Base-by-base conservation (phyloP, 2,113 vertebrate species). In the Montifringilla adamsi region DNA sequence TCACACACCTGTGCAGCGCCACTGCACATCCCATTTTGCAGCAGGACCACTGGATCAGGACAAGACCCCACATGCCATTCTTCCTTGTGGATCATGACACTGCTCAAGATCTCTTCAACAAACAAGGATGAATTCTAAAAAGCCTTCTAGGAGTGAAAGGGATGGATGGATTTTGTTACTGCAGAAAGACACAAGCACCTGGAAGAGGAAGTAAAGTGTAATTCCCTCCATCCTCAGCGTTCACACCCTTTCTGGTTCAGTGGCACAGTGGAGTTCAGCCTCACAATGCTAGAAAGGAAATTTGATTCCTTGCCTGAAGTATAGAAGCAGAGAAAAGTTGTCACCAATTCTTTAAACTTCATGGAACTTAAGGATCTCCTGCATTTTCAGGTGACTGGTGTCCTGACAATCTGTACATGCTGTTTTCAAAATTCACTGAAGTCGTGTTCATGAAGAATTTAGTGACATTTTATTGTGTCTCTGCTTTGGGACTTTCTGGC, bases 1-100 rank as follows among this genome's bases (percentile, higher is more conserved):
- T 3, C 52, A 6, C 33, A 10, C 18, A 2, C 3, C 2, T 4
- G 0, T 7, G 55, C 35, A 9, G 31, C 4, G 44, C 6, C 17
- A 2, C 13, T 7, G 2, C 1, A 2, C 7, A 1, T 7, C 18
- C 5, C 26, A 0, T 2, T 20, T 14, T 1, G 0, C 44, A 64
- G 49, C 53, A 4, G 87, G 59, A 59, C 5, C 39, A 0, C 0
- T 41, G 63, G 10, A 8, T 14, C 15, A 0, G 10, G 63, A 44
- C 37, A 8, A 4, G 41, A 8, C 31, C 9, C 41, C 28, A 10
- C 19, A 0, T 2, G 49, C 2, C 5, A 7, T 33, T 53, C 35
- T 43, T 58, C 52, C 12, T 5, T 5, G 24, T 15, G 58, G 20
- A 7, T n/a, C 24, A 6, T 9, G 33, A 17, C 59, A 16, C 1